These are phyloP conservation scores for Panthera leo DNA, from an alignment of 2,113 vertebrate genomes.

Conservation along the genomic window DNA sequence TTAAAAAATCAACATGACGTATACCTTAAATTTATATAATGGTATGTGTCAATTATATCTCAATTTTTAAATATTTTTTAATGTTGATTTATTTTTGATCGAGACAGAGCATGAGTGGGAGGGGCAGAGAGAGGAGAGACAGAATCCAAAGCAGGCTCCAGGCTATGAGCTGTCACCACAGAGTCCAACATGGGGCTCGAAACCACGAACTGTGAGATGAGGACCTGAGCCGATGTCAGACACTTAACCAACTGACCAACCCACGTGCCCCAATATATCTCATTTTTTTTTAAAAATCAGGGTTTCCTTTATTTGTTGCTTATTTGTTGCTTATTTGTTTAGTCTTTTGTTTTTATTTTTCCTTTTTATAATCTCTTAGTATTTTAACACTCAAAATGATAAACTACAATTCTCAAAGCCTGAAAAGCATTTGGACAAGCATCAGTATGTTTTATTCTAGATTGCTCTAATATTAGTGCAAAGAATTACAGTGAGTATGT, in stretches of 20 bases:
- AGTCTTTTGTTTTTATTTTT: background rate
- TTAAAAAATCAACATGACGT: background rate
- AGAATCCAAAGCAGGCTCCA: no score
- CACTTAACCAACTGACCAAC: no score
- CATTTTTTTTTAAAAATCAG: background rate
- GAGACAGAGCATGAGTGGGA: no score
- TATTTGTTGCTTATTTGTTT: background rate
- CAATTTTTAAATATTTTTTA: background rate
- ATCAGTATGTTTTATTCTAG: constrained; percentile 31
- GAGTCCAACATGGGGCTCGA: no score
- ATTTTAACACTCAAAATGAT: background rate
- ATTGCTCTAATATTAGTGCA: background rate
- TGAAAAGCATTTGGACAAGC: background rate
- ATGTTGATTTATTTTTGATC: no score
- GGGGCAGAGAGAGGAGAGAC: no score
- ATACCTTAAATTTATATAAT: background rate
- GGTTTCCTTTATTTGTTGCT: background rate
- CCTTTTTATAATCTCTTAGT: background rate
- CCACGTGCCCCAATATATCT: background rate
- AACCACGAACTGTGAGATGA: no score
- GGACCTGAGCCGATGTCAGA: no score
- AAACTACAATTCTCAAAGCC: background rate
- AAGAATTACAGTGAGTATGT: background rate
- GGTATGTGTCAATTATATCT: background rate
- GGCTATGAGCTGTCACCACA: no score